Conservation (phyloP, 1,140 invertebrate genomes). For the Tetraneura akinire region DNA sequence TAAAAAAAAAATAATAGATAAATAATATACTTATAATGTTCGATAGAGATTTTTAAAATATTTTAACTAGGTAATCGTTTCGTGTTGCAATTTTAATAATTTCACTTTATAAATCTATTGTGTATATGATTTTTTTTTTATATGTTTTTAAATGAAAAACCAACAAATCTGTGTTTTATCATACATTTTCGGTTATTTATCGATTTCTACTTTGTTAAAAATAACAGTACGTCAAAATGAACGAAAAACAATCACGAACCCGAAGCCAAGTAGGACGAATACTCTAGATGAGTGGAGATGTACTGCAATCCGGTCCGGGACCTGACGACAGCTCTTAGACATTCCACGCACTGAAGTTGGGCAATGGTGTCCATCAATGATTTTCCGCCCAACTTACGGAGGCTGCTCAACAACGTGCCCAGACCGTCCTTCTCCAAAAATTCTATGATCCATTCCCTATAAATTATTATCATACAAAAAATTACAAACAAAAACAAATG, state of each 20-base stretch:
- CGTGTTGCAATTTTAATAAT: too few relatives aligned
- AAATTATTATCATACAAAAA: slow-evolving; percentile 21
- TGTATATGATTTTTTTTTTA: too few relatives aligned
- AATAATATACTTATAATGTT: too few relatives aligned
- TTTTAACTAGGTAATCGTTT: too few relatives aligned
- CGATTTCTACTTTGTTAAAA: too few relatives aligned
- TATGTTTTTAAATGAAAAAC: too few relatives aligned
- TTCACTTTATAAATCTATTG: too few relatives aligned
- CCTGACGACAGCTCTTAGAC: slow-evolving; percentile 62
- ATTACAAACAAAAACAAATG: neutral
- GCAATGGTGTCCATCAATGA: slow-evolving; percentile 59
- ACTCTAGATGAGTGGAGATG: slow-evolving; percentile 59
- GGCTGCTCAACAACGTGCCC: slow-evolving; percentile 60
- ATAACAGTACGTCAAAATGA: neutral
- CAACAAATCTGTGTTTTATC: too few relatives aligned
- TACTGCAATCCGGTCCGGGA: slow-evolving; percentile 61
- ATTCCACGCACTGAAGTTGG: slow-evolving; percentile 61
- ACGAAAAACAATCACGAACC: slow-evolving; percentile 1
- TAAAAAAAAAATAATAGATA: too few relatives aligned
- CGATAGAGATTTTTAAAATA: too few relatives aligned
- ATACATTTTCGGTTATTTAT: too few relatives aligned
- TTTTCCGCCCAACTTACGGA: slow-evolving; percentile 58
- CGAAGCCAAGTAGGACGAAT: slow-evolving; percentile 32
- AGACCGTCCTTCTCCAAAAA: slow-evolving; percentile 61
- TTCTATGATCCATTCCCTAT: slow-evolving; percentile 61